These are phyloP conservation scores for Hemiscyllium ocellatum DNA, from an alignment of 2,113 vertebrate species.

Conservation along the genomic window DNA sequence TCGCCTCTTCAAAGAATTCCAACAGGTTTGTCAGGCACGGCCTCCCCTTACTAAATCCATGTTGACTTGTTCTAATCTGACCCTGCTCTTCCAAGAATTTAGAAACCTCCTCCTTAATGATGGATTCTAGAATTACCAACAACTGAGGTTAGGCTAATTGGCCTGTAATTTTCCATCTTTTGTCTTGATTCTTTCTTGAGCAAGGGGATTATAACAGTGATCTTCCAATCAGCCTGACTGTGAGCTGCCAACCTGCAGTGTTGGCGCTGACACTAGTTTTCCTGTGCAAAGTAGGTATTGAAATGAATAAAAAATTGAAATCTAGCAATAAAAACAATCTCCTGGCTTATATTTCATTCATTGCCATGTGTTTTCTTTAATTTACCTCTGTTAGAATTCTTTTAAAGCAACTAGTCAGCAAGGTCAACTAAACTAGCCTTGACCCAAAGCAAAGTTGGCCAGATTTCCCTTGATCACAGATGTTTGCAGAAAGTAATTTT, in stretches of 20 bases:
- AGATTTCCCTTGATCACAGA: background rate
- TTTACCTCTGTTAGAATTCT: background rate
- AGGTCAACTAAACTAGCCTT: background rate
- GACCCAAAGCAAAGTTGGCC: background rate
- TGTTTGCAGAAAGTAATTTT: background rate
- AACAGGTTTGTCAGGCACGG: too few relatives aligned
- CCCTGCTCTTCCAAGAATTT: too few relatives aligned
- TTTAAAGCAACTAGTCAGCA: background rate
- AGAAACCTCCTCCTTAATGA: too few relatives aligned
- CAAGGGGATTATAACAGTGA: too few relatives aligned
- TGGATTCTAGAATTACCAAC: too few relatives aligned
- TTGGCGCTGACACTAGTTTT: background rate
- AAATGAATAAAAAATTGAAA: background rate
- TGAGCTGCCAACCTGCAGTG: background rate
- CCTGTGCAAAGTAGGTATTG: background rate
- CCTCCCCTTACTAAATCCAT: too few relatives aligned
- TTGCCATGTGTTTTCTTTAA: background rate
- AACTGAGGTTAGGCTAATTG: too few relatives aligned
- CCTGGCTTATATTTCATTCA: background rate
- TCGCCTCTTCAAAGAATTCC: too few relatives aligned
- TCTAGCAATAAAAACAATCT: background rate
- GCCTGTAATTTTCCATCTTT: too few relatives aligned
- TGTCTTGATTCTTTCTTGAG: too few relatives aligned
- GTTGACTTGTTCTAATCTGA: too few relatives aligned
- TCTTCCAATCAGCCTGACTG: background rate